Conservation (phyloP, 2,797 vertebrate genomes). For the Ptychobarbus kaznakovi region DNA sequence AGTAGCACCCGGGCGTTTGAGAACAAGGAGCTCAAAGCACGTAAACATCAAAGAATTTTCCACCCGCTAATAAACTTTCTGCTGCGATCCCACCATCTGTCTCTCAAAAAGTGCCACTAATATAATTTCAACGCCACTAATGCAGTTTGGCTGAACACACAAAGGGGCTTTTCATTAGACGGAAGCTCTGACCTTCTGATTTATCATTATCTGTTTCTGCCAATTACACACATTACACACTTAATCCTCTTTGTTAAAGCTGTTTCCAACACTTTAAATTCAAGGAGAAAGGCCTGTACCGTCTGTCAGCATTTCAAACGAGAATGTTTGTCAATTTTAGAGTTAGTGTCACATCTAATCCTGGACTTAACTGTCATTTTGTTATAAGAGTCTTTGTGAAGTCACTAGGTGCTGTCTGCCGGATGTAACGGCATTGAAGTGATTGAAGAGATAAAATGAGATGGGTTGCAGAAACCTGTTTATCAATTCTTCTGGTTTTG, state of each 20-base stretch:
- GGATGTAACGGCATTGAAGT: background rate
- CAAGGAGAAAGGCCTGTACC: background rate
- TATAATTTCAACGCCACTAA: slow-evolving; percentile 70
- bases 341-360: slow-evolving; percentile 14
- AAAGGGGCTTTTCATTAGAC: slow-evolving; percentile 73
- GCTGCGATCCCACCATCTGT: slow-evolving; percentile 43
- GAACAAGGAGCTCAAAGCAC: slow-evolving; percentile 24
- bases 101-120: slow-evolving; percentile 64
- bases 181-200: slow-evolving; percentile 64
- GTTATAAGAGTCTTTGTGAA: slow-evolving; percentile 14
- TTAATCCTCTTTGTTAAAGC: slow-evolving; percentile 51
- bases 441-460: background rate
- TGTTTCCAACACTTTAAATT: slow-evolving; percentile 19
- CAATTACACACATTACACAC: slow-evolving; percentile 68
- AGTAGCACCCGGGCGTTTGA: background rate
- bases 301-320: slow-evolving; percentile 17
- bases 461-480: slow-evolving; percentile 2
- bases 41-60: slow-evolving; percentile 52
- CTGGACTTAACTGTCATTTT: slow-evolving; percentile 22
- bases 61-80: slow-evolving; percentile 59
- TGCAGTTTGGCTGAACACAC: slow-evolving; percentile 71
- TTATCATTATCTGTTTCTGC: slow-evolving; percentile 73
- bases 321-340: slow-evolving; percentile 26
- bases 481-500: background rate
- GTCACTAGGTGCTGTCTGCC: background rate